These are phyloP conservation scores for Noctua fimbriata DNA, from an alignment of 2,888 invertebrate species.

Conservation along the genomic window DNA sequence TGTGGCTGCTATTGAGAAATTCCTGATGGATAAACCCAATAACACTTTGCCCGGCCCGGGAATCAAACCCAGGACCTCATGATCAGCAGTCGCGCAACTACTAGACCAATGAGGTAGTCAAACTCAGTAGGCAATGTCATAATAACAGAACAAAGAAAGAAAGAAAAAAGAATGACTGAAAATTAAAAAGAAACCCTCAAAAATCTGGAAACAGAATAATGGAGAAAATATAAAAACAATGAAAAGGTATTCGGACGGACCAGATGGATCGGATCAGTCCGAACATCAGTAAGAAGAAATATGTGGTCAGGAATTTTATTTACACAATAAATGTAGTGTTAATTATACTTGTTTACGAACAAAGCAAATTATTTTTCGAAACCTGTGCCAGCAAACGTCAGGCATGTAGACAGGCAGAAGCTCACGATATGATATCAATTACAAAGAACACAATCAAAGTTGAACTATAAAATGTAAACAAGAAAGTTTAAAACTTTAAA, in stretches of 20 bases:
- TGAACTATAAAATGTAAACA: constrained; percentile 10
- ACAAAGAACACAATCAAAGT: constrained; percentile 53
- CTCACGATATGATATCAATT: constrained; percentile 37
- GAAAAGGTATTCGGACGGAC: neutral
- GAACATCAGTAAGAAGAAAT: constrained; percentile 22
- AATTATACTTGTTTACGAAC: constrained; percentile 20
- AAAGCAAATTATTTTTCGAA: constrained; percentile 29
- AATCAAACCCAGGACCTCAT: no score
- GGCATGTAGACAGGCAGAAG: constrained; percentile 24
- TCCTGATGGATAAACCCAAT: no score
- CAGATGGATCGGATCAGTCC: constrained; percentile 25
- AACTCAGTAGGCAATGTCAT: neutral
- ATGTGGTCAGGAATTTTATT: constrained; percentile 34
- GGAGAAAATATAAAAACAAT: neutral
- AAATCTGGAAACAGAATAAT: neutral
- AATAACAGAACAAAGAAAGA: neutral
- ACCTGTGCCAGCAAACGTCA: constrained; percentile 18
- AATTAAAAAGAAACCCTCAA: neutral
- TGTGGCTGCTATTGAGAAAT: no score
- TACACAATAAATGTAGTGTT: constrained; percentile 24
- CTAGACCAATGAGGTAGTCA: neutral
- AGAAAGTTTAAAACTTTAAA: constrained; percentile 44
- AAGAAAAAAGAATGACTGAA: neutral
- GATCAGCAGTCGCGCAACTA: no score
- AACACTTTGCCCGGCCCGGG: no score